These are phyloP conservation scores for Stercorarius parasiticus DNA, from an alignment of 2,113 vertebrate species.

Conservation along the genomic window DNA sequence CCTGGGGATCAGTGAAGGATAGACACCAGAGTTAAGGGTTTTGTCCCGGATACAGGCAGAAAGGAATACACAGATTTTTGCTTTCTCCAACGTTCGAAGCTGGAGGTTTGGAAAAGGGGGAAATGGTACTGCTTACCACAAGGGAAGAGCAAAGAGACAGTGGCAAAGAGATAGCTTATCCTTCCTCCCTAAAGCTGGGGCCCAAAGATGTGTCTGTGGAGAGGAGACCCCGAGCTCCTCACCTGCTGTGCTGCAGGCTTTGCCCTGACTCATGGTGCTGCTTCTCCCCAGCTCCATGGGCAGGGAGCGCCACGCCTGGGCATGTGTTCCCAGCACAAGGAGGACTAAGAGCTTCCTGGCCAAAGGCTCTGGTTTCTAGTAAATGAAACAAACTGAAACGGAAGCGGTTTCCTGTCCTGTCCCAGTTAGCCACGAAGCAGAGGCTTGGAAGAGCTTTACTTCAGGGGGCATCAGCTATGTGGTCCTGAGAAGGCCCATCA, in stretches of 20 bases:
- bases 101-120: background rate
- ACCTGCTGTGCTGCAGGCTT: background rate
- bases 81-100: background rate
- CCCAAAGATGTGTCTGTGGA: background rate
- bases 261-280: background rate
- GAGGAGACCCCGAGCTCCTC: rapidly evolving
- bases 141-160: background rate
- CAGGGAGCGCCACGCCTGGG: background rate
- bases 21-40: background rate
- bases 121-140: background rate
- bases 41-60: background rate
- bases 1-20: background rate
- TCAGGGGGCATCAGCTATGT: background rate
- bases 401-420: background rate
- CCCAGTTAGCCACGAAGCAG: background rate
- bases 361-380: background rate
- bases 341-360: background rate
- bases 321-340: rapidly evolving
- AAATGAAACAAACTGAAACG: background rate
- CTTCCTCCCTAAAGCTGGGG: background rate
- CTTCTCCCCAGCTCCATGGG: background rate
- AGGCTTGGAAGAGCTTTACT: background rate
- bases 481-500: background rate
- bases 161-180: background rate
- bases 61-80: background rate